Evolutionary conservation across 2,113 vertebrate genomes (phyloP).

Genomic region (Eclectus roratus): DNA sequence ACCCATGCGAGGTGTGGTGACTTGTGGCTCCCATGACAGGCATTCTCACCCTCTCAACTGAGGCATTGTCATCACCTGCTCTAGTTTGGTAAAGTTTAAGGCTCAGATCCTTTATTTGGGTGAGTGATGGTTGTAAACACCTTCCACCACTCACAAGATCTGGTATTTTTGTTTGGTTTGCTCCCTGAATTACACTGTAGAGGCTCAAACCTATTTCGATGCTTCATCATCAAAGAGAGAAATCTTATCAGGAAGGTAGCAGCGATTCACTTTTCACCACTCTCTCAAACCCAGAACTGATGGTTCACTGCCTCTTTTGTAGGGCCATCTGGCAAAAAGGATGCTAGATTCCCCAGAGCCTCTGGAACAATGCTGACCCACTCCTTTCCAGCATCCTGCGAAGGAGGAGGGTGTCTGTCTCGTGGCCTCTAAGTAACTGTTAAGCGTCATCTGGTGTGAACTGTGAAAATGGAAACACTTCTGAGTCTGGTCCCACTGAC

Average conservation of each 20-base stretch:
- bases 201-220: background rate
- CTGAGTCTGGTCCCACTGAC: background rate
- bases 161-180: background rate
- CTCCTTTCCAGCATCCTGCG: background rate
- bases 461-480: background rate
- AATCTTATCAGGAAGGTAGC: background rate
- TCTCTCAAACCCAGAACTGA: background rate
- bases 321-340: background rate
- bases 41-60: background rate
- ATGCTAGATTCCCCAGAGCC: background rate
- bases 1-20: background rate
- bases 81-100: background rate
- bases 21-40: background rate
- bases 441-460: background rate
- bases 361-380: accelerated
- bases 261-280: background rate
- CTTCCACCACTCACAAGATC: background rate
- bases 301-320: background rate
- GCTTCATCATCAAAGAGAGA: background rate
- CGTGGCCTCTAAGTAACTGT: background rate
- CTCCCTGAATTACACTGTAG: background rate
- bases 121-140: background rate
- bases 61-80: accelerated
- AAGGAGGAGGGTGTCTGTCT: background rate
- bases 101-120: background rate